These are phyloP conservation scores for Autographa gamma DNA, from an alignment of 2,888 invertebrate genomes.

Conservation along the genomic window DNA sequence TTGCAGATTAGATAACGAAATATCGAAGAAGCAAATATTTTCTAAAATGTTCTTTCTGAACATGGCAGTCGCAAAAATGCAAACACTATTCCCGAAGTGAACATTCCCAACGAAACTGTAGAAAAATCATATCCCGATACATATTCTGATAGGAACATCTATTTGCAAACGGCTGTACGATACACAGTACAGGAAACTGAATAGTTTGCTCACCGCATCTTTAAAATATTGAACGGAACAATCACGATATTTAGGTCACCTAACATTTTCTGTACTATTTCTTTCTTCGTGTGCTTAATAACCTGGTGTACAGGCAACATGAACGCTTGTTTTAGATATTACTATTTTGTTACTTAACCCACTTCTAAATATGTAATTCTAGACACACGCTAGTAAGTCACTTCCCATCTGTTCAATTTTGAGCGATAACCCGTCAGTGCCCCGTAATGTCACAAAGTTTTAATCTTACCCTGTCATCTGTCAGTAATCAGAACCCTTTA, in stretches of 20 bases:
- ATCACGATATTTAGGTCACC: not conserved
- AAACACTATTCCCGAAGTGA: not conserved
- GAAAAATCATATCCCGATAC: not conserved
- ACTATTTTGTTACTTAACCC: not conserved
- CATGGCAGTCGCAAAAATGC: not conserved
- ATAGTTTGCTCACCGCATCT: not conserved
- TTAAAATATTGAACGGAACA: constrained; percentile 1
- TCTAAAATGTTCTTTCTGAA: not conserved
- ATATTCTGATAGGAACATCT: constrained; percentile 4
- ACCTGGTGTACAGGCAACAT: not conserved
- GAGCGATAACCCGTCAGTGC: constrained; percentile 4
- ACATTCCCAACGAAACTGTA: not conserved
- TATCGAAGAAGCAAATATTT: not conserved
- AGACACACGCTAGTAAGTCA: not conserved
- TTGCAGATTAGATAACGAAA: constrained; percentile 1
- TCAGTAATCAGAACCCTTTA: constrained; percentile 1
- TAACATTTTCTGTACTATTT: not conserved
- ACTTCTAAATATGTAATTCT: not conserved
- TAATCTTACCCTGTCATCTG: constrained; percentile 2
- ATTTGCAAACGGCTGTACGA: constrained; percentile 7
- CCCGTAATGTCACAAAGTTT: not conserved
- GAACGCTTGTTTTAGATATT: not conserved
- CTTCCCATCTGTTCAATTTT: not conserved
- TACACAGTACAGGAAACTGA: not conserved
- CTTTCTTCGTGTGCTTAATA: constrained; percentile 4